Evolutionary conservation across 1,140 invertebrate species (phyloP), one percentile per base, ranked within the genome.

Genomic region (Thalassaphorura encarpata): DNA sequence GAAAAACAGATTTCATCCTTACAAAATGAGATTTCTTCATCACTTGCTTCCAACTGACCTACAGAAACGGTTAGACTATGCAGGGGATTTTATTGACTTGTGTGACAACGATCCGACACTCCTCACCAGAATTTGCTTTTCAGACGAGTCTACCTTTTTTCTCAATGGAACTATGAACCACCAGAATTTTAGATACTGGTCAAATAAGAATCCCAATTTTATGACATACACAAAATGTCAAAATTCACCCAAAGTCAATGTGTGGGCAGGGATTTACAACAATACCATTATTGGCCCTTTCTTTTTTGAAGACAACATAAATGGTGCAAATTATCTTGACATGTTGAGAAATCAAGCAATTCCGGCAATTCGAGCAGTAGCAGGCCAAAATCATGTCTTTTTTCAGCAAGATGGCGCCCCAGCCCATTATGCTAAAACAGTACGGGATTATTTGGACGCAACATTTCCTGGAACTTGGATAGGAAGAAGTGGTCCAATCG

Each of bases 351-450:
- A 67, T 33, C 40, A 60, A 48, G 42, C 18, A 11, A 24, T 21
- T 3, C 21, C 29, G 4, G 21, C 18, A 18, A 3, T 45, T 11
- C 24, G 11, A 18, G 56, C 24, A 2, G 21, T 18, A 6, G 50
- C 16, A 21, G 40, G 15, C 11, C 23, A 11, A 48, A 19, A 24
- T 15, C 11, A 48, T 29, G 6, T 6, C 24, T 5, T 16, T 53
- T 15, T 48, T 31, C 63, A 73, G 45, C 70, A 73, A 57, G 69
- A 75, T 66, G 70, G 69, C 27, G 69, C 69, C 28, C 70, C 69
- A 36, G 58, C 67, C 24, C 70, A 75, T 64, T 72, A 62, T 52
- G 31, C 45, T 31, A 24, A 39, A 15, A 42, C 19, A 55, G 69
- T 72, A 3, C 56, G 67, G 13, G 18, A 63, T 40, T 69, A 58